Evolutionary conservation across 1,140 invertebrate genomes (phyloP).

Genomic region (Danaus melanippus): DNA sequence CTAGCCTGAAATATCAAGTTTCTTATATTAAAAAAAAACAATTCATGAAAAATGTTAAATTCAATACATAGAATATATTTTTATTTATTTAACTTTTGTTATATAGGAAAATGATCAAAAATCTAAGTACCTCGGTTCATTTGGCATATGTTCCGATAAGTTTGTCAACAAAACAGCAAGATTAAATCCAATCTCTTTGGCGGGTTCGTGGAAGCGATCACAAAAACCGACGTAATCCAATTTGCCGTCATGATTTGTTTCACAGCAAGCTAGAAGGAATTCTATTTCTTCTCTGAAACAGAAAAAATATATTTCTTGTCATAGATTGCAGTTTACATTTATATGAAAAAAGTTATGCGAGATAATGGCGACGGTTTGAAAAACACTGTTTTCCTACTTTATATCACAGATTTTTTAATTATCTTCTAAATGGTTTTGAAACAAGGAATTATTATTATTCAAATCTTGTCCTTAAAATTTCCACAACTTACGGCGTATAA

Average conservation of each 20-base stretch:
- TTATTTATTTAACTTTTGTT: too few relatives aligned
- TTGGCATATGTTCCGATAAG: constrained; percentile 99
- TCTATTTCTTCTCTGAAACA: constrained; percentile 94
- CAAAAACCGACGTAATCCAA: constrained; percentile 99
- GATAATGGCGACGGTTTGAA: too few relatives aligned
- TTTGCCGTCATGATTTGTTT: constrained; percentile 99
- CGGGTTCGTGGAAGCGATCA: constrained; percentile 98
- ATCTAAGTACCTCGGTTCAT: constrained; percentile 88
- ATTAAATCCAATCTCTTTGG: constrained; percentile 99
- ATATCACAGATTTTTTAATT: too few relatives aligned
- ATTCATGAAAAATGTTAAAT: neutral
- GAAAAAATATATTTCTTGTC: neutral
- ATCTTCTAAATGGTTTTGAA: too few relatives aligned
- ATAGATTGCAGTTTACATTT: too few relatives aligned
- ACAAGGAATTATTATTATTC: neutral
- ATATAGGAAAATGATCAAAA: neutral
- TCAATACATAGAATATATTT: too few relatives aligned
- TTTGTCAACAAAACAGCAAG: constrained; percentile 98
- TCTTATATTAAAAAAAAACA: constrained; percentile 6
- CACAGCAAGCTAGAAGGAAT: constrained; percentile 97
- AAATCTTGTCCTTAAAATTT: neutral
- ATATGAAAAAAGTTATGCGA: too few relatives aligned
- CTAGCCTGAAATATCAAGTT: constrained; percentile 74
- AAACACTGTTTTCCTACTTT: too few relatives aligned
- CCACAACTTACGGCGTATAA: constrained; percentile 89